phyloP scores from a whole-genome alignment of 2,888 invertebrate genomes.

The Drosophila lutescens region DNA sequence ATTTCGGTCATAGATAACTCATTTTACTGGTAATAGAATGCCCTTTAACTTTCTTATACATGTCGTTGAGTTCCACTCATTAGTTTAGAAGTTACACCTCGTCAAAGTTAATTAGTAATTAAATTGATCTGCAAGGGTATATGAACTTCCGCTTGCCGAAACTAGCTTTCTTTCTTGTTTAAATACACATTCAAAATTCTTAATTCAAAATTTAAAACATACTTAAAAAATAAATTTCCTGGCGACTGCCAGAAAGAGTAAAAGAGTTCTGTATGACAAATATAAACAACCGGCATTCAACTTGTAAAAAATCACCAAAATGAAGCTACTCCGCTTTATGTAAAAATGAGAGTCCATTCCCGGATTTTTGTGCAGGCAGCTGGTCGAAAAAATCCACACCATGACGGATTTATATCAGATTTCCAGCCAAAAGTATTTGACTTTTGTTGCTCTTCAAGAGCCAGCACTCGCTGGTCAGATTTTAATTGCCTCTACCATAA shows the following conservation, averaged over 20 bases:
- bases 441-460: conserved; percentile 27
- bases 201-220: neutral
- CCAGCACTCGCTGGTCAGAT: conserved; percentile 14
- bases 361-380: neutral
- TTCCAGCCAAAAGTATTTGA: conserved; percentile 6
- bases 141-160: no score
- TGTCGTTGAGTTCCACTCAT: no score
- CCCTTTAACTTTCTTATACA: no score
- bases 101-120: no score
- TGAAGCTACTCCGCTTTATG: neutral
- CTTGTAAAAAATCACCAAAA: neutral
- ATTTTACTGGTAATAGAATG: no score
- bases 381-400: neutral
- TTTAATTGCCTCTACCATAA: conserved; percentile 65
- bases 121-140: no score
- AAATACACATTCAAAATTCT: no score
- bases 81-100: no score
- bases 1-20: no score
- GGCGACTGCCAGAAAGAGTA: neutral
- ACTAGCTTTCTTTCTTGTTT: no score
- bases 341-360: neutral
- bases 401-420: conserved; percentile 13
- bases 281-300: neutral
- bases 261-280: neutral
- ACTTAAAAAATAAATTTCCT: neutral